Conservation (phyloP, 2,888 invertebrate species). For the Orthosia incerta region DNA sequence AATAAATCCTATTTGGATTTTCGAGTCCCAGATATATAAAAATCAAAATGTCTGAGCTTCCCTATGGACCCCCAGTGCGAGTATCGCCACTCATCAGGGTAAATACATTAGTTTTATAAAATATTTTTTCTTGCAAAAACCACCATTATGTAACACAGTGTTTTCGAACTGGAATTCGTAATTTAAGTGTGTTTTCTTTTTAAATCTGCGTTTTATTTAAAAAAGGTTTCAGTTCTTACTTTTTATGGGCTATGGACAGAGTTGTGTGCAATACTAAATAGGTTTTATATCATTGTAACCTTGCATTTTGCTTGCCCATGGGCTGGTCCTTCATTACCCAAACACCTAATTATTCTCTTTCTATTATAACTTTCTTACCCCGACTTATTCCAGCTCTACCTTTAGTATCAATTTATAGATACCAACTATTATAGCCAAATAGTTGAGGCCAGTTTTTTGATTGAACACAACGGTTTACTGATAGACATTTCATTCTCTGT, state of each 20-base stretch:
- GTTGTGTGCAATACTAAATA: not conserved
- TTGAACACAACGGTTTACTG: not conserved
- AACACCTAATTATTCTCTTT: not conserved
- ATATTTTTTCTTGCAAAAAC: constrained; percentile 49
- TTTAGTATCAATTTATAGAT: not conserved
- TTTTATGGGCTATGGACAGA: not conserved
- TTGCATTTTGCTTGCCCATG: not conserved
- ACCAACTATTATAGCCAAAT: not conserved
- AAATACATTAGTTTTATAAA: constrained; percentile 75
- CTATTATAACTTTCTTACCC: not conserved
- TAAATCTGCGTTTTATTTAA: not conserved
- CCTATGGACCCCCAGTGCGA: constrained; percentile 93
- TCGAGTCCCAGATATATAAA: constrained; percentile 64
- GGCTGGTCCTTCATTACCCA: no score
- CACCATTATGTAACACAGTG: constrained; percentile 82
- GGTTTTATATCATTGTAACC: constrained; percentile 24
- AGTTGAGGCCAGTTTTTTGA: not conserved
- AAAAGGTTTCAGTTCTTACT: constrained; percentile 3
- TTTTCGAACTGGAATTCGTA: constrained; percentile 71
- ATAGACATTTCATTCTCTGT: no score
- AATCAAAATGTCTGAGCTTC: constrained; percentile 85
- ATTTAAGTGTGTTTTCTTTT: constrained; percentile 49
- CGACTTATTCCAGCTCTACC: not conserved
- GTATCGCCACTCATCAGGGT: constrained; percentile 96
- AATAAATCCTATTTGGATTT: constrained; percentile 79